Percentiles rank a stretch among this genome's conserved stretches.
These are phyloP conservation scores for Empidonax alnorum DNA, from an alignment of 2,113 vertebrate species.

Conservation along the genomic window DNA sequence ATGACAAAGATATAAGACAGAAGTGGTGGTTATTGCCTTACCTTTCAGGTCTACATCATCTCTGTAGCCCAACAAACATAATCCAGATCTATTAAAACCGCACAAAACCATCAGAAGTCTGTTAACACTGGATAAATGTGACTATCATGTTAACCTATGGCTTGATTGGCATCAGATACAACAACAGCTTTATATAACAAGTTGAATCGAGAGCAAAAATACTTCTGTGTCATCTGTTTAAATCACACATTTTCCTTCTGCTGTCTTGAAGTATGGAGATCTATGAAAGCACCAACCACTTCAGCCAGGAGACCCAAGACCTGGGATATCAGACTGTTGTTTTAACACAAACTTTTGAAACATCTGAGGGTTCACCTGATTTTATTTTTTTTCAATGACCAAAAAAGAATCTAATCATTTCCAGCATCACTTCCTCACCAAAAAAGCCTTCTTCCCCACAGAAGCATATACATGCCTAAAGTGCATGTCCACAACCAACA, in stretches of 20 bases:
- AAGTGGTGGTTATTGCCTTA: background rate
- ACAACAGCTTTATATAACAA: background rate
- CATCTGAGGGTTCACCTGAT: background rate
- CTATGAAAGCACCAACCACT: background rate
- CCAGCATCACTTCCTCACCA: background rate
- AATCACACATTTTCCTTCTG: background rate
- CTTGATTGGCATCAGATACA: background rate
- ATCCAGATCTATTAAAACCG: background rate
- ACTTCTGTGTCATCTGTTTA: background rate
- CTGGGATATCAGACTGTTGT: background rate
- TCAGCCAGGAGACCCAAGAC: background rate
- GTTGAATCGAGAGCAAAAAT: background rate
- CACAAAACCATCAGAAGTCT: background rate
- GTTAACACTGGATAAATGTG: background rate
- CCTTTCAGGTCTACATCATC: background rate
- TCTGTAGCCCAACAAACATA: background rate
- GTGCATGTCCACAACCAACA: background rate
- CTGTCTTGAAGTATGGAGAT: background rate
- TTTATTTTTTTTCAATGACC: background rate
- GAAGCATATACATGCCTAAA: background rate
- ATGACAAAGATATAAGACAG: background rate
- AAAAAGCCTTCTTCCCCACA: background rate
- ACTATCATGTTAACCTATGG: background rate
- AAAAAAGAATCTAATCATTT: background rate
- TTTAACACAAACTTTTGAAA: background rate